These are phyloP conservation scores for Carassius carassius DNA, from an alignment of 2,113 vertebrate species.

Conservation along the genomic window DNA sequence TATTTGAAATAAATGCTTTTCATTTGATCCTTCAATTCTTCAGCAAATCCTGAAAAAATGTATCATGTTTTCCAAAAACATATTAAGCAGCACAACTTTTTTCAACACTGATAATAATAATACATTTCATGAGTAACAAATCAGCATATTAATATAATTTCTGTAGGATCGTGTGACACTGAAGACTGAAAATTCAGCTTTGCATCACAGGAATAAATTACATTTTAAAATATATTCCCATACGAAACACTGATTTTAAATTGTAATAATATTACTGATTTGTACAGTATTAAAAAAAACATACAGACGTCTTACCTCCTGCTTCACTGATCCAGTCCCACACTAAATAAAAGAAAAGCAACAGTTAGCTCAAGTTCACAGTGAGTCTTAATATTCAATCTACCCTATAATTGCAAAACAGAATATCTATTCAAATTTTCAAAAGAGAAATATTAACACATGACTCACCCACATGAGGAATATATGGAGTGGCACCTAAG, in stretches of 20 bases:
- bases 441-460: not conserved
- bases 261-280: no score
- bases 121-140: not conserved
- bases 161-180: not conserved
- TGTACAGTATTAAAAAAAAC: no score
- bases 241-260: not conserved
- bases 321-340: slow-evolving; percentile 78
- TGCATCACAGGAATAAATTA: not conserved
- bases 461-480: slow-evolving; percentile 72
- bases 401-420: not conserved
- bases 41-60: not conserved
- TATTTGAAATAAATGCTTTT: no score
- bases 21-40: no score
- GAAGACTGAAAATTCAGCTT: not conserved
- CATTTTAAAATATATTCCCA: not conserved
- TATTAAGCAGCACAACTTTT: not conserved
- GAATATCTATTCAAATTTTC: not conserved
- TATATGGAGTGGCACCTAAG: slow-evolving; percentile 73
- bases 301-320: slow-evolving; percentile 64
- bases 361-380: not conserved
- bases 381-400: not conserved
- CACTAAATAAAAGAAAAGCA: slow-evolving; percentile 62
- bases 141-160: not conserved
- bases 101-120: not conserved
- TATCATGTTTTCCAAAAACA: not conserved